A percentile compares a stretch with the other conserved stretches of the same genome.
Conservation (phyloP, 2,113 vertebrate species). For the Hippolais icterina region DNA sequence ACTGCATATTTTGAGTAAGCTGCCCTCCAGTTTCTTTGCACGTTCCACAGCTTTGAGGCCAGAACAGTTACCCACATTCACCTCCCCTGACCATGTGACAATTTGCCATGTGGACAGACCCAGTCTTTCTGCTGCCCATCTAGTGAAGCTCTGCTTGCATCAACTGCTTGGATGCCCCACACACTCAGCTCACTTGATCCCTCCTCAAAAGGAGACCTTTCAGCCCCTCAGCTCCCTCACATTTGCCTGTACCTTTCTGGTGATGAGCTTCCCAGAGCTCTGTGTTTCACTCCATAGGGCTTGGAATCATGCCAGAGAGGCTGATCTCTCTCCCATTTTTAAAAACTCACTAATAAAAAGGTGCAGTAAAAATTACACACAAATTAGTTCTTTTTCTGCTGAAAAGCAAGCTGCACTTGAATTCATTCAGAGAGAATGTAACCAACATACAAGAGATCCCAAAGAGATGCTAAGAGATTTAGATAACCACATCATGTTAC, state of each 20-base stretch:
- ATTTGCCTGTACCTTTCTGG: not conserved
- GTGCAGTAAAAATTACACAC: not conserved
- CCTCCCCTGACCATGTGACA: rapidly evolving
- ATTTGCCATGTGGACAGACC: not conserved
- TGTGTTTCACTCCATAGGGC: not conserved
- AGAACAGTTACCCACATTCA: not conserved
- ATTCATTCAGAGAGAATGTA: not conserved
- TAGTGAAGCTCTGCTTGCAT: not conserved
- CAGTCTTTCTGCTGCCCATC: not conserved
- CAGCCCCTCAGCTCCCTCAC: not conserved
- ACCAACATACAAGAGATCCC: not conserved
- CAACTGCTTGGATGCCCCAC: not conserved
- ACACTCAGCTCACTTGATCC: not conserved
- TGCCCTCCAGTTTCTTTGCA: not conserved
- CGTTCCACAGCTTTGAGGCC: not conserved
- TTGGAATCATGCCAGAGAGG: not conserved
- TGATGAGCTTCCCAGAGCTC: not conserved
- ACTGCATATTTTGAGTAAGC: not conserved
- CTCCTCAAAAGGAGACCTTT: not conserved
- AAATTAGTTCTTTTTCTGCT: not conserved
- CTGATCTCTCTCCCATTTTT: not conserved
- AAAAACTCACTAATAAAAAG: not conserved
- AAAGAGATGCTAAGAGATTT: not conserved
- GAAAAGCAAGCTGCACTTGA: not conserved
- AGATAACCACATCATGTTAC: not conserved